These are phyloP conservation scores for Drusus annulatus DNA, from an alignment of 1,140 invertebrate species.

Conservation along the genomic window DNA sequence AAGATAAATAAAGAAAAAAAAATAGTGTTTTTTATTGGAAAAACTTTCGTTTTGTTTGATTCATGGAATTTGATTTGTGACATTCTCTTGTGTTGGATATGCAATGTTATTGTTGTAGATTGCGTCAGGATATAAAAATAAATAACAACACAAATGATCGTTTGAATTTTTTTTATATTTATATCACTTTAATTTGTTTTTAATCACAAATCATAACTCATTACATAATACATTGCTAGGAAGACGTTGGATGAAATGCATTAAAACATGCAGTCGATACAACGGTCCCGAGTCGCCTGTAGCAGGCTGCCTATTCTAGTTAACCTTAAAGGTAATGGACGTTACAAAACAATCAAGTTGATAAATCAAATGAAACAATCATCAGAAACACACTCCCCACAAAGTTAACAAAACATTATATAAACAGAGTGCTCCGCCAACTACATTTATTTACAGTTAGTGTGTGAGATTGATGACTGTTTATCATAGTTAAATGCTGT, in stretches of 20 bases:
- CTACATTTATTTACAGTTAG: too few relatives aligned
- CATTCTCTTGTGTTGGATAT: not conserved
- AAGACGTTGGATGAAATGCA: slow-evolving; percentile 44
- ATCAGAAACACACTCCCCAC: not conserved
- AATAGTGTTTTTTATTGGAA: too few relatives aligned
- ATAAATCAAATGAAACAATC: slow-evolving; percentile 22
- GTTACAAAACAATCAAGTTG: slow-evolving; percentile 41
- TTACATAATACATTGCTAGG: slow-evolving; percentile 51
- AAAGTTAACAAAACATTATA: too few relatives aligned
- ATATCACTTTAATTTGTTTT: slow-evolving; percentile 50
- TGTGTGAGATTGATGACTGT: too few relatives aligned
- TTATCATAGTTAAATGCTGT: too few relatives aligned
- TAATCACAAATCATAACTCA: slow-evolving; percentile 50
- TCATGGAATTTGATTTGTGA: too few relatives aligned
- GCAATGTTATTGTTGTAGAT: too few relatives aligned
- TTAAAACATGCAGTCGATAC: slow-evolving; percentile 51
- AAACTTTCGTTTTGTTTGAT: too few relatives aligned
- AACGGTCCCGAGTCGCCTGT: slow-evolving; percentile 22
- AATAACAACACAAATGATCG: slow-evolving; percentile 25
- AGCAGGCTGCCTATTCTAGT: slow-evolving; percentile 41
- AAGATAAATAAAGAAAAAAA: too few relatives aligned
- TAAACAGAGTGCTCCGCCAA: too few relatives aligned
- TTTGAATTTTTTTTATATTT: slow-evolving; percentile 47
- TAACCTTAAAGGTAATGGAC: slow-evolving; percentile 48
- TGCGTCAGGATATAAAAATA: not conserved